Conservation (phyloP, 2,888 invertebrate genomes). For the Erynnis tages region DNA sequence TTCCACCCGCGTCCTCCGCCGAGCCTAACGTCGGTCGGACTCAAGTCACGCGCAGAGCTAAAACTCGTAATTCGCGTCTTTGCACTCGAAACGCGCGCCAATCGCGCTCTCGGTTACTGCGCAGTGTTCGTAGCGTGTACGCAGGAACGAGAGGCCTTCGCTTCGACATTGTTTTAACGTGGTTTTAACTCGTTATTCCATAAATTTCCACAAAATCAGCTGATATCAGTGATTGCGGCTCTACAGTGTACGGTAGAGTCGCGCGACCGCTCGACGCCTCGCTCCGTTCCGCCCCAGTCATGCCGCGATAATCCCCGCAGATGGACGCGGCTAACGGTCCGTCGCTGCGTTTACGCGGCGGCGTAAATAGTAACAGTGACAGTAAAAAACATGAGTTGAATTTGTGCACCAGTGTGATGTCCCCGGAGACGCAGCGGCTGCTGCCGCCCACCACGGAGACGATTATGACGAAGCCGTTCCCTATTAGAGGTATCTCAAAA, state of each 20-base stretch:
- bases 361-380: conserved; percentile 57
- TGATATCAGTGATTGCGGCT: conserved; percentile 41
- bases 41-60: conserved; percentile 8
- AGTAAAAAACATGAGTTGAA: conserved; percentile 78
- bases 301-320: conserved; percentile 59
- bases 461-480: conserved; percentile 94
- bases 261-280: conserved; percentile 15
- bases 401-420: conserved; percentile 87
- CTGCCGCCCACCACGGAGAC: conserved; percentile 91
- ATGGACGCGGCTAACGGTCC: conserved; percentile 69
- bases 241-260: not conserved
- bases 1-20: conserved; percentile 32
- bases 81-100: conserved; percentile 44
- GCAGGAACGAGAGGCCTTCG: conserved; percentile 34
- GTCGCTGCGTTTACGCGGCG: conserved; percentile 75
- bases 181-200: conserved; percentile 30
- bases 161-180: not conserved
- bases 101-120: conserved; percentile 31
- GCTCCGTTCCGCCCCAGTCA: conserved; percentile 50
- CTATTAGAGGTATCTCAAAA: conserved; percentile 86
- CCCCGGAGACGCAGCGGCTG: conserved; percentile 84
- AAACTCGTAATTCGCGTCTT: conserved; percentile 36
- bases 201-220: conserved; percentile 48
- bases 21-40: conserved; percentile 25
- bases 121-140: conserved; percentile 33